A percentile compares a stretch with the other conserved stretches of the same genome.
Evolutionary conservation across 1,140 invertebrate genomes (phyloP).

Genomic region (Nilaparvata lugens): DNA sequence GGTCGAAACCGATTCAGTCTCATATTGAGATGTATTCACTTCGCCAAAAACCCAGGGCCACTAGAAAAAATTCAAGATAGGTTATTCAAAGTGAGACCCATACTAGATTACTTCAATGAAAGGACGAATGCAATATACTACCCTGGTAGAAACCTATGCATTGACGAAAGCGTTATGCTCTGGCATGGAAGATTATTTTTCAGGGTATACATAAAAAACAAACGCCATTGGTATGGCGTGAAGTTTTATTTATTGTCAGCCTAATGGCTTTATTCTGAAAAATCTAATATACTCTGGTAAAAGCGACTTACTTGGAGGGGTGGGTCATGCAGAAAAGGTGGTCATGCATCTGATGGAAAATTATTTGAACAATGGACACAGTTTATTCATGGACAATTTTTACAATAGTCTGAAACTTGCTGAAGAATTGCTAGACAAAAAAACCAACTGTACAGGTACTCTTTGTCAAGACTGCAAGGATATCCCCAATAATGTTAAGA

Average conservation of each 20-base stretch:
- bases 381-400: conserved; percentile 26
- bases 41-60: too few relatives aligned
- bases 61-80: too few relatives aligned
- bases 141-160: too few relatives aligned
- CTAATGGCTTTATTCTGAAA: conserved; percentile 13
- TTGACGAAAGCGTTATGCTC: too few relatives aligned
- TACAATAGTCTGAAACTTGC: conserved; percentile 37
- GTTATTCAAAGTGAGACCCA: too few relatives aligned
- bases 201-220: conserved; percentile 30
- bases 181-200: too few relatives aligned
- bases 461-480: conserved; percentile 33
- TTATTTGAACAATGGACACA: conserved; percentile 13
- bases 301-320: conserved; percentile 4
- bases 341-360: conserved; percentile 15
- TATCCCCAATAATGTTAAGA: conserved; percentile 31
- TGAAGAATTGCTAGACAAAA: conserved; percentile 32
- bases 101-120: too few relatives aligned
- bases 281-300: conserved; percentile 15
- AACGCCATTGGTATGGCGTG: conserved; percentile 30
- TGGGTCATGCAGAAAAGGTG: conserved; percentile 12
- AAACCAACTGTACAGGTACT: conserved; percentile 40
- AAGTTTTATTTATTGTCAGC: conserved; percentile 30
- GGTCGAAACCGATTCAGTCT: too few relatives aligned
- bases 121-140: too few relatives aligned
- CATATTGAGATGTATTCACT: too few relatives aligned